A percentile compares a stretch with the other conserved stretches of the same genome.
Evolutionary conservation across 2,888 invertebrate species (phyloP).

Genomic region (Pseudoips prasinana): DNA sequence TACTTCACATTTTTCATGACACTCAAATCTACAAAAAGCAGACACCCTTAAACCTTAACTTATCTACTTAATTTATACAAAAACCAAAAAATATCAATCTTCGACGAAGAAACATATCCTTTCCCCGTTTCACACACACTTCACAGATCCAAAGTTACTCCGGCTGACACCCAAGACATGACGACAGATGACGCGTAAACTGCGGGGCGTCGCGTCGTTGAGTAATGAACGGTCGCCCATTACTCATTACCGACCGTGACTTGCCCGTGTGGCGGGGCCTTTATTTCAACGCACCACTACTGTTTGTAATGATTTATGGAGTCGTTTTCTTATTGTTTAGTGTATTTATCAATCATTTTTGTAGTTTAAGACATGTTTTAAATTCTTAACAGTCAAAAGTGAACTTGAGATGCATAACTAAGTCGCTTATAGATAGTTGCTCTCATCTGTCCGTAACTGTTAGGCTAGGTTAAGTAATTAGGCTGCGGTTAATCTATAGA

Average conservation of each 20-base stretch:
- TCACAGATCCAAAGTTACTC: constrained; percentile 31
- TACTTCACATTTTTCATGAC: constrained; percentile 23
- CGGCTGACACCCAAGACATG: constrained; percentile 39
- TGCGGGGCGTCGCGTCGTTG: constrained; percentile 54
- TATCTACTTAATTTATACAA: constrained; percentile 11
- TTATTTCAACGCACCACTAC: constrained; percentile 58
- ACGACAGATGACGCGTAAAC: constrained; percentile 69
- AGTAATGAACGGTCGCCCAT: constrained; percentile 66
- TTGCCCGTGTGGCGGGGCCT: constrained; percentile 55
- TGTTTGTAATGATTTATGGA: constrained; percentile 50
- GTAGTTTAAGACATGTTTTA: no score
- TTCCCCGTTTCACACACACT: constrained; percentile 31
- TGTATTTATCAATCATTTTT: constrained; percentile 35
- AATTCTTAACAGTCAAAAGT: no score
- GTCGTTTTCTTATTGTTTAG: constrained; percentile 37
- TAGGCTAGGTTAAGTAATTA: no score
- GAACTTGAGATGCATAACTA: no score
- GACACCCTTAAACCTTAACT: constrained; percentile 7
- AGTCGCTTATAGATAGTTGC: no score
- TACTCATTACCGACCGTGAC: constrained; percentile 63
- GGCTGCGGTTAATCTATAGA: no score
- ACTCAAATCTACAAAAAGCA: constrained; percentile 22
- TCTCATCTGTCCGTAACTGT: no score
- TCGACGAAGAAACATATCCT: constrained; percentile 15
- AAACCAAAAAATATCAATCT: constrained; percentile 23